These are phyloP conservation scores for Aphodius granarius DNA, from an alignment of 2,888 invertebrate species.

Conservation along the genomic window DNA sequence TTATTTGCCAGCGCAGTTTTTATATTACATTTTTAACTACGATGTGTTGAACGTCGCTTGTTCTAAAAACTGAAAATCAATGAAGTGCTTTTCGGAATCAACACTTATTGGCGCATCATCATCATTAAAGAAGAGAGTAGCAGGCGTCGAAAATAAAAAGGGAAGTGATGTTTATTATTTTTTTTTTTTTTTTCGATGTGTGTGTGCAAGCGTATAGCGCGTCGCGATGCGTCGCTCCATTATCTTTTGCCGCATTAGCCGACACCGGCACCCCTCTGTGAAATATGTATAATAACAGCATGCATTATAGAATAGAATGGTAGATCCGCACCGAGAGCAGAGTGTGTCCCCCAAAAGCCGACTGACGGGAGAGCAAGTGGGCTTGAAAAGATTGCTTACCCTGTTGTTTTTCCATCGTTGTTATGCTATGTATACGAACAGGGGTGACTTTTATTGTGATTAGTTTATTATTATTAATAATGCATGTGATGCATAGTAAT, in stretches of 20 bases:
- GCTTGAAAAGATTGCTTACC: neutral
- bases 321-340: neutral
- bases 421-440: neutral
- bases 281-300: constrained; percentile 50
- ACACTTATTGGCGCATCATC: neutral
- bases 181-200: constrained; percentile 22
- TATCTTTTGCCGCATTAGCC: constrained; percentile 42
- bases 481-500: neutral
- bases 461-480: neutral
- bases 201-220: constrained; percentile 12
- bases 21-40: neutral
- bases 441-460: neutral
- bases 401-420: neutral
- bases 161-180: constrained; percentile 38
- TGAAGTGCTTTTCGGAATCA: neutral
- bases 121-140: constrained; percentile 7
- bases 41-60: neutral
- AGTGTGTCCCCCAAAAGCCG: neutral
- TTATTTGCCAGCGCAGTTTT: neutral
- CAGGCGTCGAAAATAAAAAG: constrained; percentile 40
- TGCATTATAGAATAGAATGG: constrained; percentile 44
- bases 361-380: neutral
- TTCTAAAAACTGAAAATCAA: neutral
- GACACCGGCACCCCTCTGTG: constrained; percentile 40
- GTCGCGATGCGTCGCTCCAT: constrained; percentile 40